Evolutionary conservation across 2,113 vertebrate species (phyloP).

Genomic region (Stegastes partitus): DNA sequence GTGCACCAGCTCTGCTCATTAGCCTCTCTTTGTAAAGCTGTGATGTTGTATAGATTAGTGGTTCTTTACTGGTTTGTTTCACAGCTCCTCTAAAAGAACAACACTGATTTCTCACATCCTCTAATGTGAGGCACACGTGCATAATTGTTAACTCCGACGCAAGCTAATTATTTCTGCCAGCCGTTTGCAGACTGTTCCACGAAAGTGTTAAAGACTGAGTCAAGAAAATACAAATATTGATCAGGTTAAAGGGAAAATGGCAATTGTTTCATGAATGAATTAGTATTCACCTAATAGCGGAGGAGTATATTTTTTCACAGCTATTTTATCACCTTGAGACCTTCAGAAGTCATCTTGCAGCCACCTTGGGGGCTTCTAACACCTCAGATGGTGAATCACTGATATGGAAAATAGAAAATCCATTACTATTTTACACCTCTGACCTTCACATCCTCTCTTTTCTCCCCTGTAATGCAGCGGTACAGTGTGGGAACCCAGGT

Average conservation of each 20-base stretch:
- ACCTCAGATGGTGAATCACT: slow-evolving; percentile 46
- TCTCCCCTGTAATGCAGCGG: slow-evolving; percentile 83
- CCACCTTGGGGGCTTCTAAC: slow-evolving; percentile 18
- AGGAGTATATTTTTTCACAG: slow-evolving; percentile 22
- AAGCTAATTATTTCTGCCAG: slow-evolving; percentile 16
- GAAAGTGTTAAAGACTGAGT: slow-evolving; percentile 20
- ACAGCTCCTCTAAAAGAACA: slow-evolving; percentile 32
- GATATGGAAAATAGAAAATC: slow-evolving; percentile 68
- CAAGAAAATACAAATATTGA: slow-evolving; percentile 21
- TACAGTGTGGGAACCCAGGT: slow-evolving; percentile 96
- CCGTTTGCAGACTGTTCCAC: slow-evolving; percentile 27
- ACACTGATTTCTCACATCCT: neutral
- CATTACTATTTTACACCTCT: slow-evolving; percentile 57
- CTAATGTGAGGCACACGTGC: neutral
- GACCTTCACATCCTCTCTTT: slow-evolving; percentile 51
- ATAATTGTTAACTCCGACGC: slow-evolving; percentile 31
- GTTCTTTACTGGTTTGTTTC: slow-evolving; percentile 17
- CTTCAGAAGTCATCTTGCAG: slow-evolving; percentile 34
- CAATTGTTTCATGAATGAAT: slow-evolving; percentile 38
- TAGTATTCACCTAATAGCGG: neutral
- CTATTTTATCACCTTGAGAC: slow-evolving; percentile 34
- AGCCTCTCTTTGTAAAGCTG: slow-evolving; percentile 54
- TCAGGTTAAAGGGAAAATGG: slow-evolving; percentile 16
- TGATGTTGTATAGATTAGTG: slow-evolving; percentile 36
- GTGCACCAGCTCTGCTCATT: slow-evolving; percentile 43